Base-by-base conservation (phyloP, 2,888 invertebrate genomes). In the Melinaea marsaeus region DNA sequence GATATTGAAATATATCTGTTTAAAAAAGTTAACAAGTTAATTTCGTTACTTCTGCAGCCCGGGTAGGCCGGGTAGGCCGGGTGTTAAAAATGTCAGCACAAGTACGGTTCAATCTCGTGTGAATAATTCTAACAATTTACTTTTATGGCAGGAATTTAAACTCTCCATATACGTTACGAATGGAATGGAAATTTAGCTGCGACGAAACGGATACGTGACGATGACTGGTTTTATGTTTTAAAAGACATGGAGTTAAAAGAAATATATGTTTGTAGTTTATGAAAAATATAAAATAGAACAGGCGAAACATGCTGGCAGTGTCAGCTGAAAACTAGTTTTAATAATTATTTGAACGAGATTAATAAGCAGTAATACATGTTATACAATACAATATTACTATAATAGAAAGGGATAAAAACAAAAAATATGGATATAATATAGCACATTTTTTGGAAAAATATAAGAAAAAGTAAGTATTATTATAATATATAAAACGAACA, bases 41-140 rank as follows among this genome's bases (percentile, higher is more conserved):
- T 51, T 51, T 51, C 51, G 32, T 51, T 51, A 51, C 6, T 32
- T 51, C 32, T 51, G 11, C 7, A 32, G 32, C 42, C 42, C 9
- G 22, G 9, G 32, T 32, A 51, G 22, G 22, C 22, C 22, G 22
- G 22, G 22, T 22, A 22, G 22, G 22, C 22, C 22, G 22, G 9
- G 32, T 32, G 32, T 51, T 32, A 51, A 51, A 51, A 51, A 51
- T 51, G 51, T 51, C 56, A 42, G 60, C 47, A n/a, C 58, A 32
- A 57, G 60, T 54, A 57, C 42, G 46, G 35, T 57, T 57, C 60
- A 60, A 60, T 54, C 46, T 64, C 58, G 57, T 48, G 45, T 48
- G 55, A 64, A 64, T 61, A 60, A 62, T 68, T 66, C 64, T 54
- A 46, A 63, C 62, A 66, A 64, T 68, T 66, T 61, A 64, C 64